Base-by-base conservation (phyloP, 2,888 invertebrate genomes). In the Tillus elongatus region DNA sequence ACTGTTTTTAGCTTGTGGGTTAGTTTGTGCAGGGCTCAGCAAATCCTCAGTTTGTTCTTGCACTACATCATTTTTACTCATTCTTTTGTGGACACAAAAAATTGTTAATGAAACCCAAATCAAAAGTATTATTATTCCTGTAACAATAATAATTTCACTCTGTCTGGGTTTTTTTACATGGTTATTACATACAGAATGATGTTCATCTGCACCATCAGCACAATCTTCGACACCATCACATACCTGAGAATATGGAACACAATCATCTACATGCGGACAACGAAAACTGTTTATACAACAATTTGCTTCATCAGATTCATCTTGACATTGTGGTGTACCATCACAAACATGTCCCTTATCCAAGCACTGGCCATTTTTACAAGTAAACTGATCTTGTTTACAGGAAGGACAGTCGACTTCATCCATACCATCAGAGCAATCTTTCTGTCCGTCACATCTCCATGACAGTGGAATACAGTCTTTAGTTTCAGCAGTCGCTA, bases 341-440 rank as follows among this genome's bases (percentile, higher is more conserved):
- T 81, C 78, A 47, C 81, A 81, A 30, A 74, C 46, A 30, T 52
- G 39, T 13, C 42, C 44, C 32, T 47, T 50, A 37, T 61, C 60
- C 39, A 63, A 55, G 35, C 69, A 49, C 60, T 66, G 47, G 43
- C 62, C 55, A 51, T 62, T 55, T 55, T 63, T 60, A 45, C 78
- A 78, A 35, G 72, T 77, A 49, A 86, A 87, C 59, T 85, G 73
- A 63, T 77, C 64, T 33, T 74, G 64, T 36, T 72, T 66, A 63
- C 89, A 89, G n/a, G 74, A 72, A 4, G 80, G 76, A 64, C 82
- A 77, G 45, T 79, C 72, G 37, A 79, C 67, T 66, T 86, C 87
- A 63, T 91, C 91, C 8, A 85, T 82, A 35, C 82, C 82, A 63
- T 88, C 87, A 2, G 77, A 72, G 61, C 90, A 91, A 63, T 91